Evolutionary conservation across 2,888 invertebrate species (phyloP).

Genomic region (Harpagoxenus sublaevis): DNA sequence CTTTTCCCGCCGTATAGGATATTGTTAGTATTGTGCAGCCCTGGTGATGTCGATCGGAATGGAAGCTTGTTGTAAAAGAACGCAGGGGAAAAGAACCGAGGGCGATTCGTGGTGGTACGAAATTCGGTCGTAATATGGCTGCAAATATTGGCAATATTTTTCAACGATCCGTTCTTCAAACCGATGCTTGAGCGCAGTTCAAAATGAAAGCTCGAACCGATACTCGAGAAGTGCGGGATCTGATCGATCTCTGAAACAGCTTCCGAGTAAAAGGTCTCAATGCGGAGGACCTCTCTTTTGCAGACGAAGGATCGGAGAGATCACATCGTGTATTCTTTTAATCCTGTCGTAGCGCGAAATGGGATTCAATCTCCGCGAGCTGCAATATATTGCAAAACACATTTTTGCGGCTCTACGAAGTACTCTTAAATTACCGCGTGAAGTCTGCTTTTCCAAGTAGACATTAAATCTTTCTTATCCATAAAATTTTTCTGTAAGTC

Average conservation of each 20-base stretch:
- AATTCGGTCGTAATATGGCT: slow-evolving; percentile 52
- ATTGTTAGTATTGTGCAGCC: slow-evolving; percentile 14
- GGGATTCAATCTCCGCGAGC: background rate
- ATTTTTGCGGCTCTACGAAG: background rate
- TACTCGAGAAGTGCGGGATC: background rate
- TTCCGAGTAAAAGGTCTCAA: slow-evolving; percentile 7
- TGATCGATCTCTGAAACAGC: slow-evolving; percentile 18
- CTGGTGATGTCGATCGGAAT: background rate
- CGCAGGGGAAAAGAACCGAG: background rate
- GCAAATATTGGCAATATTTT: slow-evolving; percentile 73
- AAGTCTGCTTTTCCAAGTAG: background rate
- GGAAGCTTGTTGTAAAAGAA: slow-evolving; percentile 16
- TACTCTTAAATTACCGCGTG: background rate
- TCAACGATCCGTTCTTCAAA: slow-evolving; percentile 73
- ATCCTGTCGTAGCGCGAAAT: background rate
- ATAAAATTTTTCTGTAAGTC: background rate
- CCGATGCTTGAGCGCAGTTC: slow-evolving; percentile 58
- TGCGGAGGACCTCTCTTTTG: background rate
- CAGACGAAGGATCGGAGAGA: background rate
- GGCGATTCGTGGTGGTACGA: slow-evolving; percentile 4
- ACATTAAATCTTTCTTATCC: background rate
- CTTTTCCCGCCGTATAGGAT: no score
- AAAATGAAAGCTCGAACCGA: slow-evolving; percentile 65
- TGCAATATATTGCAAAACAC: background rate
- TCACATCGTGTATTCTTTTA: slow-evolving; percentile 4